Base-by-base conservation (phyloP, 1,140 invertebrate genomes). In the Venustaconcha ellipsiformis region DNA sequence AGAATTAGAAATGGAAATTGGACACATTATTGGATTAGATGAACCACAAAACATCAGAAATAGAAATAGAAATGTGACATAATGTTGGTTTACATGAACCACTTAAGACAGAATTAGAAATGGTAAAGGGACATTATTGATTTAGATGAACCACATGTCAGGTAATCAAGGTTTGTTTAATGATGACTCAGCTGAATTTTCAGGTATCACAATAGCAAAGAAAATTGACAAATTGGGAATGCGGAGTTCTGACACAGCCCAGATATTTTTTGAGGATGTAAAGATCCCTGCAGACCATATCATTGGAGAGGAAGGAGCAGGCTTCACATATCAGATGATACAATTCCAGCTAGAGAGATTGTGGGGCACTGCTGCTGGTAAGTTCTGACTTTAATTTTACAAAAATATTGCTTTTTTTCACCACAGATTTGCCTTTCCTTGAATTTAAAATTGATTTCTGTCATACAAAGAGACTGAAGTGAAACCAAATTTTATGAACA, bases 321-420 rank as follows among this genome's bases (percentile, higher is more conserved):
- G 92, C 3, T 93, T 93, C 82, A 86, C 89, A 0, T 93, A 93
- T 82, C 92, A 93, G 84, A 93, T 93, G 93, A 55, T 92, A 48
- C 93, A 93, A 84, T 93, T 93, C 82, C 92, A 92, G 82, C 91
- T 92, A 72, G 92, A 93, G 82, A 84, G 92, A 72, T 69, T 93
- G 14, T 91, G 82, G 64, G 90, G 80, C 26, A 81, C 83, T n/a
- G 87, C 91, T 26, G 84, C 85, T 59, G 80, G 91, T 91, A 83
- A 78, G 66, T 76, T 2, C 58, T 23, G 17, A 73, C 0, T 6
- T 48, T 48, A 6, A 48, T 62, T 23, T 62, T 23, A 23, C 18
- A 62, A n/a, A 60, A 62, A 62, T 18, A 18, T 62, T 62, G 6
- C 18, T 62, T 62, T 62, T 18, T n/a, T 62, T 23, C 59, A 12